Evolutionary conservation across 35 echinoderm and acorn worm genomes (phyloP).

Genomic region (Antedon bifida): DNA sequence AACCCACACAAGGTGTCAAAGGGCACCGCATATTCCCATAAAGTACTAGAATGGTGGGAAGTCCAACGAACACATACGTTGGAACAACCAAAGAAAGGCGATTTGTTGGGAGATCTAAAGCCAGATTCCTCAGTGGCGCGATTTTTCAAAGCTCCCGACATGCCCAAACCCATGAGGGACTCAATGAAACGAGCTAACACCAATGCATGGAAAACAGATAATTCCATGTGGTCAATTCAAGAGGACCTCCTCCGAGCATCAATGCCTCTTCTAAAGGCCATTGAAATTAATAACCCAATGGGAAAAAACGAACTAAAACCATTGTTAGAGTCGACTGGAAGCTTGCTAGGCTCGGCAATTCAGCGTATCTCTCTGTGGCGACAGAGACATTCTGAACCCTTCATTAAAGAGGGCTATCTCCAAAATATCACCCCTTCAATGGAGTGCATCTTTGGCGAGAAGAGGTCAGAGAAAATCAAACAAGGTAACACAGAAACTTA

Average conservation of each 20-base stretch:
- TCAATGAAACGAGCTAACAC: conserved; percentile 7
- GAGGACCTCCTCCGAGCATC: conserved; percentile 4
- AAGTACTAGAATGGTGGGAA: conserved; percentile 13
- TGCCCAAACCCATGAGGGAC: not conserved
- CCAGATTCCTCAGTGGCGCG: conserved; percentile 1
- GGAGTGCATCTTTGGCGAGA: no score
- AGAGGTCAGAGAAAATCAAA: no score
- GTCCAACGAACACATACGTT: conserved; percentile 3
- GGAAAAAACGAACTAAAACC: not conserved
- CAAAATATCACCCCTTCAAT: not conserved
- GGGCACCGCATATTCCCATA: not conserved
- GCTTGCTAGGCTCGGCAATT: conserved; percentile 16
- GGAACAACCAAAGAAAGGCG: conserved; percentile 9
- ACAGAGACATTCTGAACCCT: not conserved
- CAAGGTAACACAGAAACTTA: no score
- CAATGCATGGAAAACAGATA: conserved; percentile 13
- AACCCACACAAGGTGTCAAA: not conserved
- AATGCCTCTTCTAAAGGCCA: conserved; percentile 8
- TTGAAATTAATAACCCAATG: not conserved
- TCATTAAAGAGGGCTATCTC: not conserved
- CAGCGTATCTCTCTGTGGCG: not conserved
- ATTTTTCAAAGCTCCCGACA: conserved; percentile 19
- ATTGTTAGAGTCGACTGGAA: not conserved
- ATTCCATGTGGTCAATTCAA: conserved; percentile 16
- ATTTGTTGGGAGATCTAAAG: not conserved